These are phyloP conservation scores for Limnodromus scolopaceus DNA, from an alignment of 2,797 vertebrate genomes.

Conservation along the genomic window DNA sequence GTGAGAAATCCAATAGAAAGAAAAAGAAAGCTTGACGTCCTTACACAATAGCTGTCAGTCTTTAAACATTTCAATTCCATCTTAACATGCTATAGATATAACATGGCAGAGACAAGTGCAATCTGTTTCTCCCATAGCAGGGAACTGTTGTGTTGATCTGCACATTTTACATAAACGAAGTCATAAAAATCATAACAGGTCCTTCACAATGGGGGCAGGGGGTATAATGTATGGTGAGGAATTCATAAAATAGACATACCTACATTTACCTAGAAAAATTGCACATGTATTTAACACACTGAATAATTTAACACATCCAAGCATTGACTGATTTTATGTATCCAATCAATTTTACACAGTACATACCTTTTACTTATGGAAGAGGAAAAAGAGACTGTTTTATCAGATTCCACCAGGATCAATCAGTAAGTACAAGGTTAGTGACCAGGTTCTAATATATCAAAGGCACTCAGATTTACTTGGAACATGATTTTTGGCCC, in stretches of 20 bases:
- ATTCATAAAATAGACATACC: neutral
- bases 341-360: neutral
- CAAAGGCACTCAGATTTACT: neutral
- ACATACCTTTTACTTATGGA: neutral
- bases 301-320: neutral
- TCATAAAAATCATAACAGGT: neutral
- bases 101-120: neutral
- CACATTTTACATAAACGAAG: neutral
- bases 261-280: neutral
- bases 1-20: neutral
- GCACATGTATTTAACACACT: neutral
- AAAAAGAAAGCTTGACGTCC: rapidly evolving
- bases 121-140: neutral
- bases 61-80: neutral
- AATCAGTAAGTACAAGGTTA: neutral
- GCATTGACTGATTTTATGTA: neutral
- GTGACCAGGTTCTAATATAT: neutral
- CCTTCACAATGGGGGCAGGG: neutral
- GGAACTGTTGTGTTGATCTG: neutral
- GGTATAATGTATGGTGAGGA: neutral
- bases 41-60: neutral
- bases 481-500: neutral
- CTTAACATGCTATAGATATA: neutral
- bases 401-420: neutral
- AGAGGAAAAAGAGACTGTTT: neutral